Conservation (phyloP, 2,113 vertebrate genomes). For the Calidris pygmaea region DNA sequence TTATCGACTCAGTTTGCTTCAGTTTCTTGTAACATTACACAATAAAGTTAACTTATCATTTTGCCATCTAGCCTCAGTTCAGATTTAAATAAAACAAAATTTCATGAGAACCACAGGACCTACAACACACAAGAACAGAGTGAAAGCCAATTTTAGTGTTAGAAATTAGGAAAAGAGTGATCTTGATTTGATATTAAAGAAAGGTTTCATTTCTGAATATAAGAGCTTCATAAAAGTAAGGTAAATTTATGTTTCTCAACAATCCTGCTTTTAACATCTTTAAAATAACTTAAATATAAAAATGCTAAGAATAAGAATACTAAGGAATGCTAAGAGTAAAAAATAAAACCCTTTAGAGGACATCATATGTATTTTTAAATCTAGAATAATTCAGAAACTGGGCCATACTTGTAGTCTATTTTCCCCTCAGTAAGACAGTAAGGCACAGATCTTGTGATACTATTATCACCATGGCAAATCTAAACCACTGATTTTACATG, state of each 20-base stretch:
- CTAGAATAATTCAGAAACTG: not conserved
- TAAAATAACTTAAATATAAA: not conserved
- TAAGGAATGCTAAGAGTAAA: not conserved
- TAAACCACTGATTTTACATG: not conserved
- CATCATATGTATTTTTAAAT: not conserved
- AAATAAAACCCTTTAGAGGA: not conserved
- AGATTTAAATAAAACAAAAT: not conserved
- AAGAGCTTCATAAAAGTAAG: not conserved
- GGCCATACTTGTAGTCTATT: not conserved
- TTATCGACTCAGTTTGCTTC: not conserved
- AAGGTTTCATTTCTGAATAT: not conserved
- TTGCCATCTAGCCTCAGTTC: not conserved
- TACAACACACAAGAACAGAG: not conserved
- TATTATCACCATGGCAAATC: not conserved
- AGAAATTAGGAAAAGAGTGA: not conserved
- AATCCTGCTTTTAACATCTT: not conserved
- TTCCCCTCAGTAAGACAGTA: not conserved
- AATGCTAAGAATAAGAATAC: not conserved
- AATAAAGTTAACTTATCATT: not conserved
- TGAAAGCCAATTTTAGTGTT: not conserved
- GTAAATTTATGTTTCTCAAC: not conserved
- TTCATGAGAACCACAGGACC: not conserved
- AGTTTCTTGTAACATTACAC: not conserved
- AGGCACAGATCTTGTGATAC: not conserved
- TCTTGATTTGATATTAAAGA: not conserved